phyloP scores from a whole-genome alignment of 2,888 invertebrate species.

The Pseudococcus jackbeardsleyi region DNA sequence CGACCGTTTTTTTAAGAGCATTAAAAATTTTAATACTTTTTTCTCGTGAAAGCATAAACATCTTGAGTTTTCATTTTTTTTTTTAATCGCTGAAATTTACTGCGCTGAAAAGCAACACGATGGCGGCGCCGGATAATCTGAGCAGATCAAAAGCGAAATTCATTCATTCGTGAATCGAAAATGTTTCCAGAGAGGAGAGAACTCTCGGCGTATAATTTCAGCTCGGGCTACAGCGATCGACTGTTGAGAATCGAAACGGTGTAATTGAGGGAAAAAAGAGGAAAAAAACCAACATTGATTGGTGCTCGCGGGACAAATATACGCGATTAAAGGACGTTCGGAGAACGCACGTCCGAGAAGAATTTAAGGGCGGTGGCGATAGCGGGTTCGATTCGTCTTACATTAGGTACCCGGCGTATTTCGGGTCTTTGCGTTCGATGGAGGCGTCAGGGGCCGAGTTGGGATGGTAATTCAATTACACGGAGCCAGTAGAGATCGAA shows the following conservation, averaged over 20 bases:
- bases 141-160: background rate
- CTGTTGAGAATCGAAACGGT: background rate
- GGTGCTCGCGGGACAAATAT: conserved; percentile 30
- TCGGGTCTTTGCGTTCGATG: background rate
- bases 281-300: background rate
- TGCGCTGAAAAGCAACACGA: background rate
- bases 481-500: conserved; percentile 14
- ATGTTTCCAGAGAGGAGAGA: background rate
- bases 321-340: conserved; percentile 12
- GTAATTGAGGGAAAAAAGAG: conserved; percentile 2
- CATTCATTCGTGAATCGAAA: background rate
- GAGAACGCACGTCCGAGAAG: background rate
- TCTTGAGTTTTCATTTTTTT: background rate
- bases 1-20: background rate
- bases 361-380: background rate
- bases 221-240: background rate
- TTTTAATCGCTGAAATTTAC: background rate
- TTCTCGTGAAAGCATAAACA: conserved; percentile 1
- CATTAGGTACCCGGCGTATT: background rate
- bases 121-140: background rate
- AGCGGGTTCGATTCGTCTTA: background rate
- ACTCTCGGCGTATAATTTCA: background rate
- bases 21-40: conserved; percentile 30
- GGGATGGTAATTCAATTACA: conserved; percentile 56
- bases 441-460: too few species aligned